Evolutionary conservation across 1,140 invertebrate genomes (phyloP).

Genomic region (Coelopa frigida): DNA sequence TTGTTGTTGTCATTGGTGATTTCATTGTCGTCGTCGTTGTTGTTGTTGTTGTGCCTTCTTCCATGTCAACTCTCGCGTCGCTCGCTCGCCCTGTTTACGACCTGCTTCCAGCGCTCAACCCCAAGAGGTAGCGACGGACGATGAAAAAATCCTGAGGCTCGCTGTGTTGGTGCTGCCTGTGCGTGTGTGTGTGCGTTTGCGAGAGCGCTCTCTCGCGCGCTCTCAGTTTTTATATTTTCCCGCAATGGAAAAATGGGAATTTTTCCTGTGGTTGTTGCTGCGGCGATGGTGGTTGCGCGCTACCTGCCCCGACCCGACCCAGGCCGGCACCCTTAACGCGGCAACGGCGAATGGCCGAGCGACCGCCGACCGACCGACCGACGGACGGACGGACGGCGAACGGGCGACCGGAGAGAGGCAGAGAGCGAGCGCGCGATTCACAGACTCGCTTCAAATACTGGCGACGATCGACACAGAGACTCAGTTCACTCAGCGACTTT

Average conservation of each 20-base stretch:
- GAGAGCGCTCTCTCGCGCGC: not conserved
- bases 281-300: slow-evolving; percentile 44
- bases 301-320: too few relatives aligned
- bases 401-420: not conserved
- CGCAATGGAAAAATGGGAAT: slow-evolving; percentile 46
- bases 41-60: too few relatives aligned
- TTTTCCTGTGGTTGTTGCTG: slow-evolving; percentile 44
- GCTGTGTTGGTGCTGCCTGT: too few relatives aligned
- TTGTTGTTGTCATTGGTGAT: too few relatives aligned
- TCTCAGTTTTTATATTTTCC: slow-evolving; percentile 6
- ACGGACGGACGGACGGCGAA: slow-evolving; percentile 16
- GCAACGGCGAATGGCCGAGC: slow-evolving; percentile 9
- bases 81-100: too few relatives aligned
- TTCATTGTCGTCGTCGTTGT: too few relatives aligned
- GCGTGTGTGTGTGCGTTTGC: too few relatives aligned
- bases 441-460: slow-evolving; percentile 44
- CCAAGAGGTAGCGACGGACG: too few relatives aligned
- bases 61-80: too few relatives aligned
- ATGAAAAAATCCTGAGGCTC: too few relatives aligned
- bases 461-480: slow-evolving; percentile 42
- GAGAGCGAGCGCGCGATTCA: slow-evolving; percentile 10
- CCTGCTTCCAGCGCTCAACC: too few relatives aligned
- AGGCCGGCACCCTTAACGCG: slow-evolving; percentile 29
- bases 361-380: slow-evolving; percentile 18
- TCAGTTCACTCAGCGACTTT: slow-evolving; percentile 44